phyloP scores from a whole-genome alignment of 1,140 invertebrate genomes.

The Portunus trituberculatus region DNA sequence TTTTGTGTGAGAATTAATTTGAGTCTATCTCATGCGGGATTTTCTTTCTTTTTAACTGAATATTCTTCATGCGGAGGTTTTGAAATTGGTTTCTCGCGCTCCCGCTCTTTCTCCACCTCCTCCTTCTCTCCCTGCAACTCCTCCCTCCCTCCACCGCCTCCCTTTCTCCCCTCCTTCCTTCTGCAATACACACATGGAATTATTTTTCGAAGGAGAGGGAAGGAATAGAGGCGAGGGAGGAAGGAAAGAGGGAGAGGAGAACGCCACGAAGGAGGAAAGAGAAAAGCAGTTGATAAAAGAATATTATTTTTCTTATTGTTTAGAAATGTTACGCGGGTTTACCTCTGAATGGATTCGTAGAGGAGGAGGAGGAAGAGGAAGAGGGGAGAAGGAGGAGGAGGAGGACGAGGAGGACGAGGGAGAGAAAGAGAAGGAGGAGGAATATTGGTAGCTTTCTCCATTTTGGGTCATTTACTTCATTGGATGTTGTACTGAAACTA shows the following conservation, averaged over 20 bases:
- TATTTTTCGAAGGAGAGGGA: neutral
- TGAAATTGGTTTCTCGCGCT: neutral
- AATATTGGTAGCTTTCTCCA: neutral
- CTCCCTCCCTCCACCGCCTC: neutral
- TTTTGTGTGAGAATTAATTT: neutral
- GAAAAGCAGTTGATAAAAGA: no score
- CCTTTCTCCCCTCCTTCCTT: neutral
- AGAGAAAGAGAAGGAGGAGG: neutral
- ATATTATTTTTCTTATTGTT: no score
- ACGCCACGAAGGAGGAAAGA: no score
- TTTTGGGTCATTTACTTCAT: conserved; percentile 11
- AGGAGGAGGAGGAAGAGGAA: neutral
- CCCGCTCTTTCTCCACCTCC: neutral
- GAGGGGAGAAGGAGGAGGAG: neutral
- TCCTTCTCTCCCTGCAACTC: neutral
- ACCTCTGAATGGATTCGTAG: neutral
- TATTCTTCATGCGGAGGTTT: neutral
- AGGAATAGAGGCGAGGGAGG: neutral
- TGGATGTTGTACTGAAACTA: neutral
- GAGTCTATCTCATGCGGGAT: neutral
- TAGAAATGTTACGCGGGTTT: no score
- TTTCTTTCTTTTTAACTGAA: neutral
- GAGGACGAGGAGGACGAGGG: neutral
- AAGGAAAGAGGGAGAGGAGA: neutral
- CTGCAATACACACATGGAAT: neutral